Conservation (phyloP, 1,140 invertebrate species). For the Penaeus vannamei region DNA sequence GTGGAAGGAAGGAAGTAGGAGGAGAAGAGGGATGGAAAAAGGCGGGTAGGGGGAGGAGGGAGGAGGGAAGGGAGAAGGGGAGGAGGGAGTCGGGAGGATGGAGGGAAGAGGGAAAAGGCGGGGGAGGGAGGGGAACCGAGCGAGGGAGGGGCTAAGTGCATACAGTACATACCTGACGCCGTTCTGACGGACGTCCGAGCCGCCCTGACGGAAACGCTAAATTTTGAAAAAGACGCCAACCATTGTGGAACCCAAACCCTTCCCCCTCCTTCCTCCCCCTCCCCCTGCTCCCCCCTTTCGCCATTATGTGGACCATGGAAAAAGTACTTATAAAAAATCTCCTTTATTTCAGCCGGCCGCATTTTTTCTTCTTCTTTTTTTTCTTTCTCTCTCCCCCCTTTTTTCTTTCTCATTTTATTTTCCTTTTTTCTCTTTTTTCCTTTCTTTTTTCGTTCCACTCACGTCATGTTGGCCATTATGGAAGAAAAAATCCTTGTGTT, state of each 20-base stretch:
- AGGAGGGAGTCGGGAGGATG: no score
- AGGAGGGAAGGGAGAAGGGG: no score
- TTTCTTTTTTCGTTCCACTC: constrained; percentile 32
- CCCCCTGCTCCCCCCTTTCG: not conserved
- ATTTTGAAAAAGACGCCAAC: not conserved
- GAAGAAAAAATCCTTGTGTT: constrained; percentile 33
- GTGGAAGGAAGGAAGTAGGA: no score
- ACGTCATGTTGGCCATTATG: constrained; percentile 58
- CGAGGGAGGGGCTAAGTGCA: no score
- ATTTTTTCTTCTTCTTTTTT: constrained; percentile 40
- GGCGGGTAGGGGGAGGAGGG: no score
- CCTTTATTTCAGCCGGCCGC: constrained; percentile 47
- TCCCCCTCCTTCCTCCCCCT: not conserved
- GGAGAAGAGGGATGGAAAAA: no score
- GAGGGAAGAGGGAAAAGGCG: no score
- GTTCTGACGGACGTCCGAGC: no score
- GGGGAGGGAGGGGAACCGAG: no score
- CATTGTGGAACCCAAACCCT: not conserved
- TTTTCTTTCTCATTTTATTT: constrained; percentile 43
- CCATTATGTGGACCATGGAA: constrained; percentile 51
- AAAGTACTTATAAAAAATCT: constrained; percentile 29
- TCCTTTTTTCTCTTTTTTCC: not conserved
- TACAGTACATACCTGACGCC: no score
- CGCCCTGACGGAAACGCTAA: no score
- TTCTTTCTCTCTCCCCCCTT: constrained; percentile 21